Evolutionary conservation across 2,888 invertebrate genomes (phyloP).

Genomic region (Linnaemya vulpina): DNA sequence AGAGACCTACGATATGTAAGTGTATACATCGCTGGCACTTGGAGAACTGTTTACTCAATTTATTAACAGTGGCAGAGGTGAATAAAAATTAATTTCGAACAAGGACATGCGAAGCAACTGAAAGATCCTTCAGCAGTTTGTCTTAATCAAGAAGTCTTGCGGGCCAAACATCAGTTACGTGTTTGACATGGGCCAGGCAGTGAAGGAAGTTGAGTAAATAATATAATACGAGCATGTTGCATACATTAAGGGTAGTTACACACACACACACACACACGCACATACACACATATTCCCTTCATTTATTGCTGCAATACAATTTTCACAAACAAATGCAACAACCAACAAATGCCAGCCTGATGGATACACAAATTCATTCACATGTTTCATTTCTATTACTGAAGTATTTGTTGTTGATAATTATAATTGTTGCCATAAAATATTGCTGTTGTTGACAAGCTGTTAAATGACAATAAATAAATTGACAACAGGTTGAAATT

Average conservation of each 20-base stretch:
- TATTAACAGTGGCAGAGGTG: not conserved
- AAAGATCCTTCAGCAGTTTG: not conserved
- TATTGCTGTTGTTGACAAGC: conserved; percentile 65
- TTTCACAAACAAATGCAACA: conserved; percentile 11
- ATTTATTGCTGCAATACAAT: conserved; percentile 53
- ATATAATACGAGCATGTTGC: conserved; percentile 15
- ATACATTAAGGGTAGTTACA: conserved; percentile 49
- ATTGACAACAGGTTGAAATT: conserved; percentile 62
- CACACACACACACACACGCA: conserved; percentile 38
- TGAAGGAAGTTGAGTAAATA: not conserved
- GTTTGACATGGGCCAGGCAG: conserved; percentile 27
- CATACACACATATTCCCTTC: conserved; percentile 32
- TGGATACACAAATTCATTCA: conserved; percentile 11
- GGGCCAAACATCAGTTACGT: not conserved
- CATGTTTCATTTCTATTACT: conserved; percentile 41
- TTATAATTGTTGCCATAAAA: conserved; percentile 67
- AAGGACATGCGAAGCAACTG: conserved; percentile 13
- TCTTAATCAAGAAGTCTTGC: not conserved
- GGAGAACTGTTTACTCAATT: not conserved
- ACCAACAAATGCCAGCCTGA: not conserved
- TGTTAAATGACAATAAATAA: conserved; percentile 54
- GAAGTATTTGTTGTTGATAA: conserved; percentile 48
- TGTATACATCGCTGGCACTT: too few relatives aligned
- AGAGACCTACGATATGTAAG: too few relatives aligned
- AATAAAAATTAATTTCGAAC: not conserved